Percentiles rank a stretch among this genome's conserved stretches.
Evolutionary conservation across 2,113 vertebrate genomes (phyloP).

Genomic region (Passerina amoena): DNA sequence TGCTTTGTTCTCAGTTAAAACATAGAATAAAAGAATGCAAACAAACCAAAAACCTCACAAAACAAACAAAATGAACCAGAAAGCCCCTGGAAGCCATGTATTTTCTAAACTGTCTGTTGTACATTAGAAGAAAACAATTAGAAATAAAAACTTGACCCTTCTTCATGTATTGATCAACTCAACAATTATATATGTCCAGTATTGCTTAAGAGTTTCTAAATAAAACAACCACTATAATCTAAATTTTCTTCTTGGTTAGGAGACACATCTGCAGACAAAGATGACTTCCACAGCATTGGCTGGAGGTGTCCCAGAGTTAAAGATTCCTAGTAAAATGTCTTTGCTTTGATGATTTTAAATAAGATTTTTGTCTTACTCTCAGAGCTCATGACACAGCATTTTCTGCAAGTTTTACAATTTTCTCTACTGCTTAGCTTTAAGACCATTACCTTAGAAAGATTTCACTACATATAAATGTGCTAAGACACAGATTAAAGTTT

Average conservation of each 20-base stretch:
- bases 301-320: not conserved
- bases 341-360: not conserved
- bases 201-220: not conserved
- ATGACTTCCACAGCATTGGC: not conserved
- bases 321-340: not conserved
- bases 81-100: not conserved
- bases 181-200: not conserved
- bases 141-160: not conserved
- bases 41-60: not conserved
- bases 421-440: not conserved
- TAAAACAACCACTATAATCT: not conserved
- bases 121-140: not conserved
- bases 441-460: not conserved
- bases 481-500: constrained; percentile 34
- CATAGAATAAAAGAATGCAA: not conserved
- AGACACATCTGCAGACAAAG: not conserved
- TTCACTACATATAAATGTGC: not conserved
- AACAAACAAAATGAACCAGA: not conserved
- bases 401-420: not conserved
- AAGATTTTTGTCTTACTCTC: not conserved
- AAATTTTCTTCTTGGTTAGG: not conserved
- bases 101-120: not conserved
- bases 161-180: not conserved
- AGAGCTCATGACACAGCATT: not conserved
- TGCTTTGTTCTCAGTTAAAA: constrained; percentile 46